phyloP scores from a whole-genome alignment of 1,140 invertebrate species.

The Cyphomyrmex costatus region DNA sequence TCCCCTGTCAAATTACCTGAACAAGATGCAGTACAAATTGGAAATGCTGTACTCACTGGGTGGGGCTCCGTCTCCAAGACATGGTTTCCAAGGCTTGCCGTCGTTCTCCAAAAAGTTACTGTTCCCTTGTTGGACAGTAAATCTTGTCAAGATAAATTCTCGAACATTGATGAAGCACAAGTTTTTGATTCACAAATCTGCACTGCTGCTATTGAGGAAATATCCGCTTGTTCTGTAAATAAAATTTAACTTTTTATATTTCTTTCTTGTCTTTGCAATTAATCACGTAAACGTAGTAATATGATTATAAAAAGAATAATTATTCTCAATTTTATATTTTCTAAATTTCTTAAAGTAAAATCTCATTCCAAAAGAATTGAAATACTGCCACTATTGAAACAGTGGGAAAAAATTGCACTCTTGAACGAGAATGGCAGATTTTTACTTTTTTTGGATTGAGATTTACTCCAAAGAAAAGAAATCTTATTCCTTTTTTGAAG shows the following conservation, averaged over 20 bases:
- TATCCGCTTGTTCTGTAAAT: conserved; percentile 71
- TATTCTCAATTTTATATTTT: background rate
- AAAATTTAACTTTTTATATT: conserved; percentile 6
- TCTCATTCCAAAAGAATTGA: no score
- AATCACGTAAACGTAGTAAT: background rate
- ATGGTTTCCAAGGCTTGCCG: conserved; percentile 55
- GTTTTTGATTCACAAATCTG: conserved; percentile 63
- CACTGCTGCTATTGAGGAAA: conserved; percentile 23
- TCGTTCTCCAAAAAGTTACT: conserved; percentile 75
- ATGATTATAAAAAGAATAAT: background rate
- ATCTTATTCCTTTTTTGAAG: no score
- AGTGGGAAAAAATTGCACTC: no score
- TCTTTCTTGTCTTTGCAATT: background rate
- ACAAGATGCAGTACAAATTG: conserved; percentile 78
- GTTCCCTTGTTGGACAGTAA: conserved; percentile 74
- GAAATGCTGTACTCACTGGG: conserved; percentile 84
- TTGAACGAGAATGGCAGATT: no score
- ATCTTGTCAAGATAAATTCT: conserved; percentile 42
- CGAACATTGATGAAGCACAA: conserved; percentile 17
- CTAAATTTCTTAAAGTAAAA: no score
- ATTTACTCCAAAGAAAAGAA: no score
- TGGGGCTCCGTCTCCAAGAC: conserved; percentile 84
- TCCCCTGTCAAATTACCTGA: conserved; percentile 86
- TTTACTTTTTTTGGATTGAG: no score
- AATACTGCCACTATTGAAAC: no score